Conservation (phyloP, 2,888 invertebrate genomes). For the Ectemnius lituratus region DNA sequence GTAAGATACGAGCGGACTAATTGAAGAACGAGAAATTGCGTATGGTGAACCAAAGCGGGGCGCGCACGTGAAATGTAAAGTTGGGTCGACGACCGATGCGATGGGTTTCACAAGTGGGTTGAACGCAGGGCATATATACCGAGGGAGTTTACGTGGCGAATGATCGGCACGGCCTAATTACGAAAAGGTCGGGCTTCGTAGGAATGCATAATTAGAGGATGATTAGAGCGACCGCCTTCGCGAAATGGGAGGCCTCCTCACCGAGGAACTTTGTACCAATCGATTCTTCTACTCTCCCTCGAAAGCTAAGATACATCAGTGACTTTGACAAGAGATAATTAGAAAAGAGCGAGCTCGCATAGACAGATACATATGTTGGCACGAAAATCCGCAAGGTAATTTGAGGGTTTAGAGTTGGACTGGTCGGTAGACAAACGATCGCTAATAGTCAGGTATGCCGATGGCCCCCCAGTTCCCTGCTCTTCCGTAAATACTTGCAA, state of each 20-base stretch:
- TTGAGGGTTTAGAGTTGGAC: neutral
- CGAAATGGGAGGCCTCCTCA: neutral
- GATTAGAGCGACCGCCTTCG: neutral
- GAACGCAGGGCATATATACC: too few species aligned
- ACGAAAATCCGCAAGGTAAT: neutral
- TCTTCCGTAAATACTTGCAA: neutral
- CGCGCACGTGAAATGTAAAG: too few species aligned
- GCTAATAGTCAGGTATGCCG: neutral
- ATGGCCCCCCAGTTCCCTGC: neutral
- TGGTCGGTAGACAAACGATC: neutral
- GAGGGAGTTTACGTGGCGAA: neutral
- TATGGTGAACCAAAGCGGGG: too few species aligned
- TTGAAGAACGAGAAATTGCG: too few species aligned
- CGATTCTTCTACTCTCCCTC: too few species aligned
- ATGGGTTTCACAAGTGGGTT: too few species aligned
- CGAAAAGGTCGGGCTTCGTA: slow-evolving; percentile 1
- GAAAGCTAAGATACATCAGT: neutral
- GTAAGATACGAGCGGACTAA: too few species aligned
- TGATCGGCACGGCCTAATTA: slow-evolving; percentile 1
- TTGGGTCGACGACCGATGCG: too few species aligned
- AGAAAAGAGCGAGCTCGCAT: neutral
- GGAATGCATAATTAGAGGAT: neutral
- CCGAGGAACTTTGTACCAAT: too few species aligned
- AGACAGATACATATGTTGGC: too few species aligned
- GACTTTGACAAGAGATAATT: neutral